phyloP scores from a whole-genome alignment of 1,140 invertebrate species.

The Agrypnia vestita region DNA sequence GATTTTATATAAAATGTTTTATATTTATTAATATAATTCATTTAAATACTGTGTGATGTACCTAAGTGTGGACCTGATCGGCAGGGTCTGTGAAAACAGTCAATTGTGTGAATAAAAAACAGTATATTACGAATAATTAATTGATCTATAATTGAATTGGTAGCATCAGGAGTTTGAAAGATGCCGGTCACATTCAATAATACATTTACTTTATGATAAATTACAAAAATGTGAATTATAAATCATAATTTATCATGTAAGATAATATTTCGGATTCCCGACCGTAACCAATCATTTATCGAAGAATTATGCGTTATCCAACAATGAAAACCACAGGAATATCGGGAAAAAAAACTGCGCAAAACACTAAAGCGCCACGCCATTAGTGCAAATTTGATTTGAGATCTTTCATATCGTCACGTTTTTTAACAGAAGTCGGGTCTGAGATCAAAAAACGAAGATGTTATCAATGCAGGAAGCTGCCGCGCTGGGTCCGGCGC shows the following conservation, averaged over 20 bases:
- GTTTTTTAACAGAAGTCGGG: constrained; percentile 40
- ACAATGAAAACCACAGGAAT: constrained; percentile 16
- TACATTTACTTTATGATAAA: not conserved
- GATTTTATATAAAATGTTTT: no score
- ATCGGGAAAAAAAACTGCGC: constrained; percentile 17
- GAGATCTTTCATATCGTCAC: constrained; percentile 9
- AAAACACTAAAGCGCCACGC: constrained; percentile 22
- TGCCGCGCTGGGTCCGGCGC: constrained; percentile 11
- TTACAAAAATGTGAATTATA: no score
- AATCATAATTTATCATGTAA: not conserved
- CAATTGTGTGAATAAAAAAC: no score
- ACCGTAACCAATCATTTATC: not conserved
- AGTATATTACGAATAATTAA: no score
- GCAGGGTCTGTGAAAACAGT: no score
- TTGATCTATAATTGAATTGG: no score
- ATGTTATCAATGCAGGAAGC: constrained; percentile 44
- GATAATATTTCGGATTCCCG: constrained; percentile 15
- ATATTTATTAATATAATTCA: no score
- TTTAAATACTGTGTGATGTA: no score
- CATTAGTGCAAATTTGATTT: constrained; percentile 14
- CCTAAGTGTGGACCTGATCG: no score
- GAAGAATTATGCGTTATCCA: constrained; percentile 33
- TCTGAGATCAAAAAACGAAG: constrained; percentile 1
- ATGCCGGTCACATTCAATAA: no score
- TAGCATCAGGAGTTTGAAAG: no score